Base-by-base conservation (phyloP, 2,113 vertebrate genomes). In the Enhydra lutris region DNA sequence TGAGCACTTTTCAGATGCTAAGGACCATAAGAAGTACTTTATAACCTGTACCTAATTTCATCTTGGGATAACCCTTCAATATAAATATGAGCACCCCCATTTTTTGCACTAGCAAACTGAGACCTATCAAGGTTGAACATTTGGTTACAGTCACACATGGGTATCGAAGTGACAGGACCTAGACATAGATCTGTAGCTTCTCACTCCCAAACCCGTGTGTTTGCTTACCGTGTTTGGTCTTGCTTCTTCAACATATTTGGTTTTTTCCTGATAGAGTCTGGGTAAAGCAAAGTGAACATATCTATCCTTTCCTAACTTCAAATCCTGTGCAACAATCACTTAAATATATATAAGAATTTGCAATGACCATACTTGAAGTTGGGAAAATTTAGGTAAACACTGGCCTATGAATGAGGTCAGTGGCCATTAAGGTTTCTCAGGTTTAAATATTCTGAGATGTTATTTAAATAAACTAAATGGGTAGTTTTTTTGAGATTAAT, bases 391-490 rank as follows among this genome's bases (percentile, higher is more conserved):
- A 83, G 29, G 26, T 69, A 83, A 97, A 95, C 80, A 63, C 2
- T n/a, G 6, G 4, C 39, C 21, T 95, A 20, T n/a, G 55, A 85
- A 84, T 63, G 9, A 87, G 50, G 73, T 95, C 76, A 94, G 14
- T 39, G 36, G 20, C 36, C 23, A 85, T 96, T 88, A 90, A 79
- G n/a, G 0, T 63, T 89, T 92, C 78, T 57, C 52, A 85, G 21
- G 81, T 97, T 94, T 84, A 95, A 95, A 42, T 96, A 89, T 80
- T 94, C 50, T 74, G n/a, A 93, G 34, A 67, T 84, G 73, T 94
- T 97, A 95, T 95, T 98, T 96, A 93, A 97, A 94, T 97, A 97
- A 97, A 95, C 31, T 18, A 88, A 52, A 92, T 81, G 1, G 13
- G 7, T 67, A 59, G 20, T 26, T 24, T 79, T 92, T 92, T 88